Percentiles rank a stretch among this genome's conserved stretches.
Evolutionary conservation across 1,140 invertebrate species (phyloP).

Genomic region (Camponotus vicinus): DNA sequence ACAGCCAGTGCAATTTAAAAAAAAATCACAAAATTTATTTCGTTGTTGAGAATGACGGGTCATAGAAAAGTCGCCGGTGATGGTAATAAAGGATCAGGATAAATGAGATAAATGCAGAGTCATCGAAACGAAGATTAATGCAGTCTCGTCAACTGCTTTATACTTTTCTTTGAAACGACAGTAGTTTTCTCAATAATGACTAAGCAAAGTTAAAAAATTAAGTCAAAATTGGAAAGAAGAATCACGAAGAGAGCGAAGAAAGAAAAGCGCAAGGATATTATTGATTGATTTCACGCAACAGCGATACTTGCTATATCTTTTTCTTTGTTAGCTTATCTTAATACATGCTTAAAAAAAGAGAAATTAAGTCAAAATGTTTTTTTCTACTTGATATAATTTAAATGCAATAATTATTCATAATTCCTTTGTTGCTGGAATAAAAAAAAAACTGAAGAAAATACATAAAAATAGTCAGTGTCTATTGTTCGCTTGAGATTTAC

Average conservation of each 20-base stretch:
- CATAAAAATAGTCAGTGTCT: slow-evolving; percentile 36
- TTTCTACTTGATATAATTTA: slow-evolving; percentile 23
- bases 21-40: slow-evolving; percentile 28
- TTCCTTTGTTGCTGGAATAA: slow-evolving; percentile 53
- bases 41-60: slow-evolving; percentile 1
- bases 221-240: slow-evolving; percentile 34
- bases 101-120: slow-evolving; percentile 57
- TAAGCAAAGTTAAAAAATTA: slow-evolving; percentile 15
- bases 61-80: neutral
- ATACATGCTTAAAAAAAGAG: slow-evolving; percentile 6
- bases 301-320: neutral
- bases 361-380: slow-evolving; percentile 24
- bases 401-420: slow-evolving; percentile 52
- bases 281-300: slow-evolving; percentile 33
- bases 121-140: slow-evolving; percentile 65
- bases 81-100: slow-evolving; percentile 22
- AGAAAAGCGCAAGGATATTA: neutral
- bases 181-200: slow-evolving; percentile 50
- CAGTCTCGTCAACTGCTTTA: slow-evolving; percentile 30
- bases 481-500: slow-evolving; percentile 42
- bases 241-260: neutral
- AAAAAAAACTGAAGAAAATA: slow-evolving; percentile 42
- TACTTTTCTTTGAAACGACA: neutral
- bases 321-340: neutral
- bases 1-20: neutral